Percentiles rank a stretch among this genome's conserved stretches.
These are phyloP conservation scores for Cyanoliseus patagonus DNA, from an alignment of 2,113 vertebrate species.

Conservation along the genomic window DNA sequence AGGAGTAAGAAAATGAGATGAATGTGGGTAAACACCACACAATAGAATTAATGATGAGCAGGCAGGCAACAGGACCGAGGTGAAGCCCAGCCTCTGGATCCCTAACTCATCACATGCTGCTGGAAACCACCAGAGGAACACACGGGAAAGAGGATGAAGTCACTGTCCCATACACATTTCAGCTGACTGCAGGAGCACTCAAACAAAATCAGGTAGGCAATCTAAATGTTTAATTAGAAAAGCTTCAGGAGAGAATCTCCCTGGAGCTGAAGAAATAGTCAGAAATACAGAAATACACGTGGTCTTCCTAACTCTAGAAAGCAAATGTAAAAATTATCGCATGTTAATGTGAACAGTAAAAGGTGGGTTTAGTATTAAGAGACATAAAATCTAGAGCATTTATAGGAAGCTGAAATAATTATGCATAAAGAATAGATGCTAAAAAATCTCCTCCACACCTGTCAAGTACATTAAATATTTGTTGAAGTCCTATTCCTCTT, in stretches of 20 bases:
- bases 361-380: background rate
- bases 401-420: background rate
- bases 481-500: background rate
- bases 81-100: background rate
- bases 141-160: conserved; percentile 37
- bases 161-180: background rate
- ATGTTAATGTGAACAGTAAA: background rate
- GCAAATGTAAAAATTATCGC: background rate
- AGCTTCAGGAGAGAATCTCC: background rate
- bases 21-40: background rate
- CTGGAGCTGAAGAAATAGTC: background rate
- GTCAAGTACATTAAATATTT: background rate
- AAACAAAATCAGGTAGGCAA: conserved; percentile 56
- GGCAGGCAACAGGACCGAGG: conserved; percentile 64
- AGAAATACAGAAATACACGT: background rate
- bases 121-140: conserved; percentile 63
- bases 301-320: background rate
- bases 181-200: conserved; percentile 16
- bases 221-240: background rate
- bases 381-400: background rate
- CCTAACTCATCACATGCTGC: conserved; percentile 73
- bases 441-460: background rate
- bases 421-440: background rate
- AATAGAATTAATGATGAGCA: conserved; percentile 22
- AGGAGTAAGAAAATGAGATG: background rate